Conservation (phyloP, 2,797 vertebrate genomes). For the Phalanger gymnotis region DNA sequence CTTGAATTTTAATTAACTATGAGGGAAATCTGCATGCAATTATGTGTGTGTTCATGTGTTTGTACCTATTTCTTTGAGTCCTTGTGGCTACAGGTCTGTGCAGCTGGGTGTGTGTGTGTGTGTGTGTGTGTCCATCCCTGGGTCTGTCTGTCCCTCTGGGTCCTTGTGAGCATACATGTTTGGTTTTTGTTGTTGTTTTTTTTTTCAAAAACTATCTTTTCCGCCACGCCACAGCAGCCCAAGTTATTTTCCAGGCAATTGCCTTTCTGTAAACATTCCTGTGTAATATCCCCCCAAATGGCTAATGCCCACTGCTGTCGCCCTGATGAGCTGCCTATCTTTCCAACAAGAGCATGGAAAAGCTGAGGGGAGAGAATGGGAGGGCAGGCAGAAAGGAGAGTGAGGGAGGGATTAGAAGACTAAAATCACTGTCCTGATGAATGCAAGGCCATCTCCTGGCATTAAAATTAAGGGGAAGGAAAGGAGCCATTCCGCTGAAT, state of each 20-base stretch:
- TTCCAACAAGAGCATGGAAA: slow-evolving; percentile 17
- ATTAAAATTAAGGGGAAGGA: neutral
- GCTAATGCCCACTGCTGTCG: slow-evolving; percentile 67
- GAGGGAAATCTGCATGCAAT: neutral
- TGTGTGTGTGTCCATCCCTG: neutral
- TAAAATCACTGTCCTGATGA: neutral
- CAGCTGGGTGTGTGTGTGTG: neutral
- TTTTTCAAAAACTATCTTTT: slow-evolving; percentile 74
- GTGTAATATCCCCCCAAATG: slow-evolving; percentile 77
- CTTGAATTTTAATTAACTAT: neutral
- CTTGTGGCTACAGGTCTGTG: neutral
- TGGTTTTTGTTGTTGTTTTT: slow-evolving; percentile 10
- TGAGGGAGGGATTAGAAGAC: neutral
- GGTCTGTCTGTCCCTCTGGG: slow-evolving; percentile 11
- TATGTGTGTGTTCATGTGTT: neutral
- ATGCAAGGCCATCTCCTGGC: neutral
- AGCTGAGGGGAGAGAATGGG: neutral
- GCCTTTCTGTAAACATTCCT: slow-evolving; percentile 80
- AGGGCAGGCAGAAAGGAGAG: neutral
- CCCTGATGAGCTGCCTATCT: slow-evolving; percentile 74
- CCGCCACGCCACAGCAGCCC: slow-evolving; percentile 71
- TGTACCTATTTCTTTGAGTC: neutral
- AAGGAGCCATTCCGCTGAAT: neutral
- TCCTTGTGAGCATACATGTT: neutral
- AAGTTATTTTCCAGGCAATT: slow-evolving; percentile 80